Conservation (phyloP, 1,140 invertebrate species). For the Elysia chlorotica region DNA sequence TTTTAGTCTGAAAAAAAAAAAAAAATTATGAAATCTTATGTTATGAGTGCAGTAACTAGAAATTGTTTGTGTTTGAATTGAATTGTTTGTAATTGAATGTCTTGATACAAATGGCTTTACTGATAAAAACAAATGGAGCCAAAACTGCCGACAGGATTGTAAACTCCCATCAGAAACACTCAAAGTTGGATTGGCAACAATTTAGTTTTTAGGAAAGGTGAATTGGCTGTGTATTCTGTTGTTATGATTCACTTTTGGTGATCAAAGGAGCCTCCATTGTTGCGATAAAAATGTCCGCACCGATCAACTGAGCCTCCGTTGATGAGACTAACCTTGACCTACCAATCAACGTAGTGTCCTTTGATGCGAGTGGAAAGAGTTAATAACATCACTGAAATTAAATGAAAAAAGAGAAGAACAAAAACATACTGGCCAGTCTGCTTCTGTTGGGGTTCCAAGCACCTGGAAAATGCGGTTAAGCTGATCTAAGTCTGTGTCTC, state of each 20-base stretch:
- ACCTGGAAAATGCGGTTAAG: constrained; percentile 92
- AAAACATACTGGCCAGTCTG: constrained; percentile 75
- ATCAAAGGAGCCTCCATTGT: background rate
- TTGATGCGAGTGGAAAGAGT: too few species aligned
- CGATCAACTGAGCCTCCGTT: too few species aligned
- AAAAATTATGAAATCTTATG: too few species aligned
- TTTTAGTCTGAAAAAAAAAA: too few species aligned
- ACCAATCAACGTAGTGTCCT: background rate
- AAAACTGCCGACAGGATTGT: too few species aligned
- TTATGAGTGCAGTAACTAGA: too few species aligned
- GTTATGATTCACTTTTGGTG: background rate
- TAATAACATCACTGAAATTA: background rate
- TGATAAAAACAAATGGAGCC: too few species aligned
- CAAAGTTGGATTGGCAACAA: too few species aligned
- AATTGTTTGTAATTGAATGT: too few species aligned
- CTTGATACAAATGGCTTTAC: too few species aligned
- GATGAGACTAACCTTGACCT: background rate
- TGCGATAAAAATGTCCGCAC: background rate
- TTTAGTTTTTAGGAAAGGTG: background rate
- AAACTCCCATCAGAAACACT: too few species aligned
- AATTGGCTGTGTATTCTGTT: background rate
- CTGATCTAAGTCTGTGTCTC: constrained; percentile 96
- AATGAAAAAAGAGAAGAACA: background rate
- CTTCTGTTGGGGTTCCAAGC: constrained; percentile 88
- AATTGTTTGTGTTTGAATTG: too few species aligned